A percentile compares a stretch with the other conserved stretches of the same genome.
Evolutionary conservation across 2,888 invertebrate species (phyloP).

Genomic region (Cybosia mesomella): DNA sequence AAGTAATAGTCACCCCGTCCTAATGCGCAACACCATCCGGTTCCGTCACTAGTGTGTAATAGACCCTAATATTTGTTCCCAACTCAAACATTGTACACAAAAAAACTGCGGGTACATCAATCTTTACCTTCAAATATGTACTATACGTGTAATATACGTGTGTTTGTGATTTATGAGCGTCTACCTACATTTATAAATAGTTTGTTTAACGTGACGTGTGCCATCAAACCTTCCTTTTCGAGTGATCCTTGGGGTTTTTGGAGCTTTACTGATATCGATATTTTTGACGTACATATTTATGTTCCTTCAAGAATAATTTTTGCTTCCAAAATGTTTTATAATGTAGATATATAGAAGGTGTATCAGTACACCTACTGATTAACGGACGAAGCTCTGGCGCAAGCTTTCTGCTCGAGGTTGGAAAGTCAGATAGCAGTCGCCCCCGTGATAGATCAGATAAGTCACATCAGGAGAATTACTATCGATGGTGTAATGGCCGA

Average conservation of each 20-base stretch:
- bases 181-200: constrained; percentile 15
- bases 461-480: no score
- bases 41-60: not conserved
- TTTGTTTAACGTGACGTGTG: constrained; percentile 28
- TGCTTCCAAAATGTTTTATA: not conserved
- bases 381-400: no score
- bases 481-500: not conserved
- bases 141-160: not conserved
- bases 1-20: no score
- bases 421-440: no score
- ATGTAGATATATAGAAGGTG: not conserved
- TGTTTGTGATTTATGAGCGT: constrained; percentile 5
- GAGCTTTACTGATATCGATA: constrained; percentile 36
- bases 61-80: not conserved
- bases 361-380: no score
- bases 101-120: constrained; percentile 9
- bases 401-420: no score
- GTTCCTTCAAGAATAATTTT: not conserved
- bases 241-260: constrained; percentile 26
- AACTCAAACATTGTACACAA: not conserved
- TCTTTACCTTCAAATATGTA: constrained; percentile 3
- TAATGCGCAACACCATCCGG: no score
- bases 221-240: constrained; percentile 32
- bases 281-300: constrained; percentile 19
- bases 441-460: no score